A percentile compares a stretch with the other conserved stretches of the same genome.
Evolutionary conservation across 2,113 vertebrate genomes (phyloP).

Genomic region (Leptocoma aspasia): DNA sequence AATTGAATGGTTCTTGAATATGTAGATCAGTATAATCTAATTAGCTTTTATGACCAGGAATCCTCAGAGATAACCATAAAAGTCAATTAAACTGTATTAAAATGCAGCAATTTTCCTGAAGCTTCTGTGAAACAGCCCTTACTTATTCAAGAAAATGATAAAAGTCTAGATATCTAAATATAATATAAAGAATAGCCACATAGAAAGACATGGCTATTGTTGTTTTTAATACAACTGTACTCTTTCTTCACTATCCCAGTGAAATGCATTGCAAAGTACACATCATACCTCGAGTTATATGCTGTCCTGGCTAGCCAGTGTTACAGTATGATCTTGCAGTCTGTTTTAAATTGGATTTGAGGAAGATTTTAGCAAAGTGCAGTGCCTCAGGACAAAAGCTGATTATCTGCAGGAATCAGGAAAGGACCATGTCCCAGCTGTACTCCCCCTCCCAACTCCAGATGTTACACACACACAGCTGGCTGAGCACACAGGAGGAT

Average conservation of each 20-base stretch:
- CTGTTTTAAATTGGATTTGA: constrained; percentile 39
- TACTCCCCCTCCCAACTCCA: neutral
- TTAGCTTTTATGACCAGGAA: constrained; percentile 74
- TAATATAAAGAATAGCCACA: neutral
- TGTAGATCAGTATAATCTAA: constrained; percentile 76
- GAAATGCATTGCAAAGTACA: neutral
- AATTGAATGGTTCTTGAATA: constrained; percentile 59
- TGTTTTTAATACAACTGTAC: neutral
- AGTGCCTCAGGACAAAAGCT: constrained; percentile 4
- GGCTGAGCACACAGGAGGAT: neutral
- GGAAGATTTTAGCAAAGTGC: constrained; percentile 3
- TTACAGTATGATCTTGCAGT: neutral
- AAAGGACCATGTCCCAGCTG: constrained; percentile 4
- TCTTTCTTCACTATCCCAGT: neutral
- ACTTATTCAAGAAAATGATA: constrained; percentile 2
- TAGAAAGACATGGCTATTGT: neutral
- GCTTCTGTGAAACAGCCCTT: constrained; percentile 38
- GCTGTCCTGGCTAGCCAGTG: neutral
- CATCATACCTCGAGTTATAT: neutral
- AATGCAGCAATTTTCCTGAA: constrained; percentile 63
- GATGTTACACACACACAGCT: constrained; percentile 3
- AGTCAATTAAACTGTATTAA: constrained; percentile 72
- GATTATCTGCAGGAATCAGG: constrained; percentile 13
- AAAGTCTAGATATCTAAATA: neutral
- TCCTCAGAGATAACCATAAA: constrained; percentile 68